Evolutionary conservation across 2,888 invertebrate genomes (phyloP), one percentile per base, ranked within the genome.

Genomic region (Drosophila stalkeri): DNA sequence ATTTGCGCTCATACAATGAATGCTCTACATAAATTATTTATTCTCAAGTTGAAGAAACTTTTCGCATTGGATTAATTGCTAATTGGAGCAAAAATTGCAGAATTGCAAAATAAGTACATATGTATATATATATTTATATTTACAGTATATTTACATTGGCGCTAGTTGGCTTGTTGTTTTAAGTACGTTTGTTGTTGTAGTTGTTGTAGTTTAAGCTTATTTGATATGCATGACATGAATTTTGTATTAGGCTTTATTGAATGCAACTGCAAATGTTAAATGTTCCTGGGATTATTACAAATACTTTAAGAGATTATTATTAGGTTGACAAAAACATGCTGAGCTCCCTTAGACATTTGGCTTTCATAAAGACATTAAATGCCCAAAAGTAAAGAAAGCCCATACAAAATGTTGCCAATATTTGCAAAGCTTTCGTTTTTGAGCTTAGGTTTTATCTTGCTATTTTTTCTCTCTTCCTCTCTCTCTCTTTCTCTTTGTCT

Each of bases 211-310:
- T 63, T 67, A 60, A 64, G 77, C 70, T 74, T 81, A 70, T 77
- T 74, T 85, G 90, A 85, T 85, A 85, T 85, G 85, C 84, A 89
- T 78, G 85, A 81, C 85, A 84, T 81, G 81, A 81, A 80, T 70
- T 77, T 73, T 52, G 64, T 69, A 74, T 79, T 65, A 77, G 57
- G 65, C 61, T 64, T 44, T 67, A 46, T 77, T 54, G 54, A 61
- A 55, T 74, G 72, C 77, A 75, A 57, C 57, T 44, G 54, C 27
- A 77, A 56, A 77, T 63, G 72, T n/a, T 43, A 44, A 49, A 55
- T 55, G 37, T 61, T 60, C 27, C 49, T 43, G 41, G 47, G 57
- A 49, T 68, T 47, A 66, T 55, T 55, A 33, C 68, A 37, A 64
- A 39, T 61, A 65, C 57, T 77, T 70, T 66, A 61, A 20, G 63